Evolutionary conservation across 2,888 invertebrate species (phyloP), one percentile per base, ranked within the genome.

Genomic region (Eupithecia vulgata): DNA sequence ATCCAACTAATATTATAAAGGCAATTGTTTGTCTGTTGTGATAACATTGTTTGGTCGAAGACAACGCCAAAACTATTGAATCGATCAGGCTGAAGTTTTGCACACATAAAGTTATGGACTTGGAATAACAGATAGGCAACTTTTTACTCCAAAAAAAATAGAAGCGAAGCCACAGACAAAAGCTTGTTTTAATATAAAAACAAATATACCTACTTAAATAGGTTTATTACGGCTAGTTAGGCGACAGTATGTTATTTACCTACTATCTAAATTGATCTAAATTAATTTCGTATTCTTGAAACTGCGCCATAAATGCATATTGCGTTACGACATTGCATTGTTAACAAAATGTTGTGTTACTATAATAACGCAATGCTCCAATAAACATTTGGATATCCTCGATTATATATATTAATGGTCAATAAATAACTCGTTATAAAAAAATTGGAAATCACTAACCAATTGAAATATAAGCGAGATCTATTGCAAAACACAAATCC

Each of bases 401-500:
- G 13, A 52, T 25, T 52, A 25, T 25, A 57, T n/a, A n/a, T n/a
- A n/a, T n/a, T n/a, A 21, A 57, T 25, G 12, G 12, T 25, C 57
- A 25, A 25, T 57, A 57, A 57, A 25, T 25, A 7, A 0, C 3
- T 52, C 48, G 1, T 2, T 52, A 52, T 25, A 25, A 57, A 52
- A 52, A 57, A 12, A 5, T n/a, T 12, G 0, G 5, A 25, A 12
- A 57, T 52, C 10, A 25, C 21, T 12, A 57, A 57, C 12, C 57
- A 57, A 57, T 57, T 57, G 12, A 25, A 57, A 57, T 21, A 70
- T 10, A 25, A 48, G 35, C 48, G 35, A 45, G 67, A 65, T 12
- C 64, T 59, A 66, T 74, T 67, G 42, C 71, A 72, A 67, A 70
- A 67, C 10, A 48, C 52, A 13, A 34, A 42, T 13, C 67, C n/a